Base-by-base conservation (phyloP, 2,797 vertebrate genomes). In the Karalla daura region DNA sequence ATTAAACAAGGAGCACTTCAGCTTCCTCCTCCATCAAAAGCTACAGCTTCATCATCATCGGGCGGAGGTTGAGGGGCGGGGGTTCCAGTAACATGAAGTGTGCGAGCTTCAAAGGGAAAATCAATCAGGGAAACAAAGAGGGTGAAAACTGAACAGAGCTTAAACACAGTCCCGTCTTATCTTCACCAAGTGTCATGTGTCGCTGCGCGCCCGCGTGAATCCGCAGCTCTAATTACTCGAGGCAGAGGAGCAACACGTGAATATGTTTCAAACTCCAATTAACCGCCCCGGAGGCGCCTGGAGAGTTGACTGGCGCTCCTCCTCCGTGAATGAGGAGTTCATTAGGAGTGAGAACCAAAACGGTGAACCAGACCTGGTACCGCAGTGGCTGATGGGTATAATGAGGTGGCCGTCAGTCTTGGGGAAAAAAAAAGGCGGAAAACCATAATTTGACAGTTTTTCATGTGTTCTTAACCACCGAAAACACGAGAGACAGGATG, bases 31-130 rank as follows among this genome's bases (percentile, higher is more conserved):
- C 56, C 74, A 80, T 81, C 79, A 72, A 36, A n/a, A 82, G 59
- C 65, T 62, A 43, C 18, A 62, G 72, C 74, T 77, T 76, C 64
- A 76, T 83, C 71, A 61, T 59, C 20, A n/a, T n/a, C n/a, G n/a
- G n/a, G n/a, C n/a, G n/a, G n/a, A 1, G 32, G n/a, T 21, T 2
- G 36, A 4, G 40, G 2, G 40, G 60, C 3, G 21, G 52, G 5
- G 21, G 36, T 55, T 41, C n/a, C n/a, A n/a, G n/a, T n/a, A 18
- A 54, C 32, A 9, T 27, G 17, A 17, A 70, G 39, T 33, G 32
- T 0, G 1, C 27, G 4, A 50, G 54, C 67, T 74, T 83, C 63
- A 74, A 71, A 56, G 49, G 21, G 28, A 44, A 74, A 70, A 69
- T 76, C 55, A 54, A 50, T 68, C 53, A 53, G 14, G 30, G 32